Evolutionary conservation across 2,888 invertebrate genomes (phyloP).

Genomic region (Tryphoninae sp.): DNA sequence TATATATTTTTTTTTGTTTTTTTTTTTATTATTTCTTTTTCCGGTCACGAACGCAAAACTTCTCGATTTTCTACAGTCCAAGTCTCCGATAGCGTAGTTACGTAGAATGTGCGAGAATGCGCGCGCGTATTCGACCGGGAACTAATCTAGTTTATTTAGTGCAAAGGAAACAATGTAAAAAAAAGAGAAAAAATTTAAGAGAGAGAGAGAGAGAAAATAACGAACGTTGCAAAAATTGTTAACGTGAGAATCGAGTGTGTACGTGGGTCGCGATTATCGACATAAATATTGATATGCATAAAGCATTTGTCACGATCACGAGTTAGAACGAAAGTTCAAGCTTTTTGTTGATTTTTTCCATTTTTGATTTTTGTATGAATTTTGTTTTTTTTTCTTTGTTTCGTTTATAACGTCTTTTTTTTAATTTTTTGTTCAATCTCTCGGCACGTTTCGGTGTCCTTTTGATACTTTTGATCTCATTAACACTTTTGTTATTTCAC

Average conservation of each 20-base stretch:
- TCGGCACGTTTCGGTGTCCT: slow-evolving; percentile 32
- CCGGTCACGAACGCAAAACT: not conserved
- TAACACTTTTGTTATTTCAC: slow-evolving; percentile 62
- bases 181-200: not conserved
- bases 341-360: slow-evolving; percentile 29
- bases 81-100: slow-evolving; percentile 24
- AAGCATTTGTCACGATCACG: slow-evolving; percentile 21
- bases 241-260: slow-evolving; percentile 12
- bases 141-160: too few relatives aligned
- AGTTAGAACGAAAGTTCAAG: slow-evolving; percentile 11
- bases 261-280: slow-evolving; percentile 23
- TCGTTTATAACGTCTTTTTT: slow-evolving; percentile 3
- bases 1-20: not conserved
- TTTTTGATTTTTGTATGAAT: slow-evolving; percentile 7
- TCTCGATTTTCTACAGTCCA: slow-evolving; percentile 20
- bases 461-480: slow-evolving; percentile 69
- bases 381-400: not conserved
- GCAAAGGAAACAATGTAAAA: slow-evolving; percentile 1
- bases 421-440: slow-evolving; percentile 8
- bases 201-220: not conserved
- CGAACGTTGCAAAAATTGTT: not conserved
- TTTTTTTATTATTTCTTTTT: not conserved
- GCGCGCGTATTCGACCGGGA: not conserved
- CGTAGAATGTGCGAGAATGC: slow-evolving; percentile 13
- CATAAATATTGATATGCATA: not conserved